Percentiles rank a stretch among this genome's conserved stretches.
Evolutionary conservation across 2,113 vertebrate species (phyloP).

Genomic region (Leucoraja erinaceus): DNA sequence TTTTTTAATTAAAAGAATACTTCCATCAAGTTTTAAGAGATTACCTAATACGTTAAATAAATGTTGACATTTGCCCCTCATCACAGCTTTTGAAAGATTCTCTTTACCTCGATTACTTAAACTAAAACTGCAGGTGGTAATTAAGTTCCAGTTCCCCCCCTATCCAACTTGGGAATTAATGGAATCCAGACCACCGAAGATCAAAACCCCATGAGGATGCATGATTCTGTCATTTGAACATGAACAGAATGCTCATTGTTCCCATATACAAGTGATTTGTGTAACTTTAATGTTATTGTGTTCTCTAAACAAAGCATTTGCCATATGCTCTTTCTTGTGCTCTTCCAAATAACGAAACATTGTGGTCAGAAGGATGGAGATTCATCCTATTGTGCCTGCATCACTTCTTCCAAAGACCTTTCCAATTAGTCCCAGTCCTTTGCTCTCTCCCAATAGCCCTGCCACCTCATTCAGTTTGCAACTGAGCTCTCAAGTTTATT

Average conservation of each 20-base stretch:
- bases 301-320: slow-evolving; percentile 5
- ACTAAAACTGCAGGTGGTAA: neutral
- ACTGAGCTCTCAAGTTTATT: neutral
- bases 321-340: neutral
- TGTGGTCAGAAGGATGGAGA: neutral
- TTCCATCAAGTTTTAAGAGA: neutral
- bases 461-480: neutral
- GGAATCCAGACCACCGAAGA: neutral
- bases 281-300: neutral
- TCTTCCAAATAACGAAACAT: neutral
- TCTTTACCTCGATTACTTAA: too few relatives aligned
- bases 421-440: neutral
- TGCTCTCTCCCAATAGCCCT: neutral
- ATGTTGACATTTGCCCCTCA: neutral
- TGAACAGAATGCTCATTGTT: neutral
- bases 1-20: neutral
- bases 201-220: neutral
- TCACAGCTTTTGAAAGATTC: neutral
- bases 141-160: neutral
- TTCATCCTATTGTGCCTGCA: neutral
- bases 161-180: neutral
- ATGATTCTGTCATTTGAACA: neutral
- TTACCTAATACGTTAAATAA: neutral
- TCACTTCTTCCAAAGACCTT: neutral
- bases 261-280: neutral